Conservation (phyloP, 2,888 invertebrate genomes). For the Tetragonula carbonaria region DNA sequence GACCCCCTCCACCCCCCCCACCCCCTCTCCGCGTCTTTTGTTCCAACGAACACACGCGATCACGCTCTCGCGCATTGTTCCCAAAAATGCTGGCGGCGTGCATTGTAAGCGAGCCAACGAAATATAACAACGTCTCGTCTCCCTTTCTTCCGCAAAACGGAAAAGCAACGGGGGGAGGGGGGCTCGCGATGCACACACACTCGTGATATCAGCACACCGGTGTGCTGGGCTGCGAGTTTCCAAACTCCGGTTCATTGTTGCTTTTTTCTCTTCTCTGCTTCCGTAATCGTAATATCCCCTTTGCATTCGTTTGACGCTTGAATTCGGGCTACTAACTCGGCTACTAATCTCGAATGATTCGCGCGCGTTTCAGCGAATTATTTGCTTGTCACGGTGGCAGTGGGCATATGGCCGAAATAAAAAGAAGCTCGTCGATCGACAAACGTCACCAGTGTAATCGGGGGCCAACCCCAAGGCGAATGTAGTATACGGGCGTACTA, state of each 20-base stretch:
- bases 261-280: background rate
- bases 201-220: slow-evolving; percentile 22
- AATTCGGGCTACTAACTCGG: background rate
- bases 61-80: slow-evolving; percentile 33
- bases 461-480: slow-evolving; percentile 39
- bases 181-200: background rate
- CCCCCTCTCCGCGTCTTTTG: background rate
- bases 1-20: background rate
- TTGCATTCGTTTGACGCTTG: too few relatives aligned
- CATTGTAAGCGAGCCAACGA: slow-evolving; percentile 37
- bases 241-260: slow-evolving; percentile 34
- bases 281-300: slow-evolving; percentile 11
- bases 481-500: slow-evolving; percentile 29
- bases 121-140: slow-evolving; percentile 35
- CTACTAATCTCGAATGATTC: background rate
- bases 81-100: slow-evolving; percentile 29
- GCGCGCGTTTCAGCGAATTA: slow-evolving; percentile 35
- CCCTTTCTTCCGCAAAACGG: background rate
- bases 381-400: slow-evolving; percentile 54
- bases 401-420: slow-evolving; percentile 61
- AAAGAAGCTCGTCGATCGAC: slow-evolving; percentile 46
- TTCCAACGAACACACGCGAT: slow-evolving; percentile 16
- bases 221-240: slow-evolving; percentile 13
- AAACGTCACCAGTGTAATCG: slow-evolving; percentile 54
- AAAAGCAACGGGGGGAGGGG: background rate